These are phyloP conservation scores for Trinorchestia longiramus DNA, from an alignment of 1,140 invertebrate genomes.

Conservation along the genomic window DNA sequence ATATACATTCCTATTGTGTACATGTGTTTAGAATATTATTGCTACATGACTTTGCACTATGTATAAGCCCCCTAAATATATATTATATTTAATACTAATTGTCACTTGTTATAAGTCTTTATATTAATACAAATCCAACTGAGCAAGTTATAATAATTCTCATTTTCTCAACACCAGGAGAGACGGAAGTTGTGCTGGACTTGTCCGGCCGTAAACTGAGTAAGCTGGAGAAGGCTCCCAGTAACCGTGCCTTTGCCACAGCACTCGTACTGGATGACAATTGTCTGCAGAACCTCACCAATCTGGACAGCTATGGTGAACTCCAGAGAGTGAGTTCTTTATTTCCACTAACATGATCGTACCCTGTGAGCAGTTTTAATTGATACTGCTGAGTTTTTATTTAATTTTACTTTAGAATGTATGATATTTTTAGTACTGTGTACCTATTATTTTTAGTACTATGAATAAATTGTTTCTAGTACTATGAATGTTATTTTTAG, in stretches of 20 bases:
- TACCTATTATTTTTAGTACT: no score
- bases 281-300: constrained; percentile 86
- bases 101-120: background rate
- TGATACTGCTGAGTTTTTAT: no score
- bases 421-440: no score
- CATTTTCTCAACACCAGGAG: constrained; percentile 59
- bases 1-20: no score
- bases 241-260: constrained; percentile 73
- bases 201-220: constrained; percentile 71
- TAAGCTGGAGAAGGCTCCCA: constrained; percentile 70
- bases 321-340: constrained; percentile 80
- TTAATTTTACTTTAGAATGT: no score
- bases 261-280: constrained; percentile 88
- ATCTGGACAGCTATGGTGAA: constrained; percentile 83
- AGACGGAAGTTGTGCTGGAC: constrained; percentile 70
- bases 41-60: no score
- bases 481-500: no score
- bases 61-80: background rate
- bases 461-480: no score
- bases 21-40: background rate
- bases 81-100: background rate
- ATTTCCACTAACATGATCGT: no score
- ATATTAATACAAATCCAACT: background rate
- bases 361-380: no score
- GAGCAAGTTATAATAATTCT: background rate